These are phyloP conservation scores for Pararge aegeria DNA, from an alignment of 1,140 invertebrate species.

Conservation along the genomic window DNA sequence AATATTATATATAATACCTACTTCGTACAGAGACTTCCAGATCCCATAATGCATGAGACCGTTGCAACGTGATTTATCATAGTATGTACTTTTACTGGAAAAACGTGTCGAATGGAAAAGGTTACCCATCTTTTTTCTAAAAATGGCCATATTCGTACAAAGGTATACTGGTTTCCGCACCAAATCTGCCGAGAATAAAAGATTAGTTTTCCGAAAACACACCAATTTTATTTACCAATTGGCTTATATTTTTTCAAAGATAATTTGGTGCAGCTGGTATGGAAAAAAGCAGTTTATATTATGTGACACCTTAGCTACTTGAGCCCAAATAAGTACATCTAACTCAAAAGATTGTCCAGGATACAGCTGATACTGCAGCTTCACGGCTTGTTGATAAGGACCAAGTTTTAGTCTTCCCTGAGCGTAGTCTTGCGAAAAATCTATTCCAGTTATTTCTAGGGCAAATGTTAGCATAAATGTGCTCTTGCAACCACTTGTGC, in stretches of 20 bases:
- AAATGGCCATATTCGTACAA: slow-evolving; percentile 64
- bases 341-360: slow-evolving; percentile 52
- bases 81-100: slow-evolving; percentile 52
- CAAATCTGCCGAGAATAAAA: slow-evolving; percentile 44
- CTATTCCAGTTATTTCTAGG: slow-evolving; percentile 54
- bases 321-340: slow-evolving; percentile 63
- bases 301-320: slow-evolving; percentile 51
- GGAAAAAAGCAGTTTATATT: too few relatives aligned
- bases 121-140: slow-evolving; percentile 56
- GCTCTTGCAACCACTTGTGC: slow-evolving; percentile 37
- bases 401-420: slow-evolving; percentile 58
- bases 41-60: slow-evolving; percentile 37
- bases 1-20: too few relatives aligned
- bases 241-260: too few relatives aligned
- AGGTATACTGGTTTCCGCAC: slow-evolving; percentile 49
- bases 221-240: too few relatives aligned
- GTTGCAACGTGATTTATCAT: slow-evolving; percentile 41
- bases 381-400: slow-evolving; percentile 48
- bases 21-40: slow-evolving; percentile 44
- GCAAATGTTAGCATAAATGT: slow-evolving; percentile 59
- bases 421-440: slow-evolving; percentile 55
- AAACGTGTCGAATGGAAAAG: slow-evolving; percentile 57
- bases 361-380: slow-evolving; percentile 58
- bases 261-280: too few relatives aligned
- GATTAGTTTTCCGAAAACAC: too few relatives aligned